phyloP scores from a whole-genome alignment of 1,140 invertebrate species.

The Phthorimaea operculella region DNA sequence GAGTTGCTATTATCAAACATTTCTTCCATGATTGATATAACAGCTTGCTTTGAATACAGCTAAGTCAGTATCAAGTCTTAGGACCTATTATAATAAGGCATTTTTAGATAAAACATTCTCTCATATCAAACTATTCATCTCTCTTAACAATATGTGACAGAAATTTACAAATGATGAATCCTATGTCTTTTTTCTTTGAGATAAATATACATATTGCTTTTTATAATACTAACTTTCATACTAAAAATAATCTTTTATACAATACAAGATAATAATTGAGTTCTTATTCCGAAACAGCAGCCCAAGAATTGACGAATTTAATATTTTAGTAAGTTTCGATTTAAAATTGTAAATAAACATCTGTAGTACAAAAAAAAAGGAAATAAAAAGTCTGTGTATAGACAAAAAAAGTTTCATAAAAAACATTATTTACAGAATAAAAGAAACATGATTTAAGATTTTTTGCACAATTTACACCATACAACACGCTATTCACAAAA shows the following conservation, averaged over 20 bases:
- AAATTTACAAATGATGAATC: constrained; percentile 48
- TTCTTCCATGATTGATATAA: constrained; percentile 44
- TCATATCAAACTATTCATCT: constrained; percentile 65
- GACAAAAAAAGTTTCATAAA: constrained; percentile 2
- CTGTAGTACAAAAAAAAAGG: neutral
- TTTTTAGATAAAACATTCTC: constrained; percentile 64
- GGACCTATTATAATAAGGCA: constrained; percentile 63
- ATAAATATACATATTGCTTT: constrained; percentile 59
- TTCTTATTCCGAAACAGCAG: constrained; percentile 45
- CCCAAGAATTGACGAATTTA: constrained; percentile 54
- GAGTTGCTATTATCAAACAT: constrained; percentile 54
- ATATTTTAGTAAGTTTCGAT: neutral
- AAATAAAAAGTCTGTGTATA: neutral
- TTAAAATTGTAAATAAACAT: neutral
- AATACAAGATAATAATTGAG: constrained; percentile 51
- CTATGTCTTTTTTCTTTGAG: constrained; percentile 40
- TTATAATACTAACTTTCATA: constrained; percentile 46
- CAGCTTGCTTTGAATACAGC: constrained; percentile 44
- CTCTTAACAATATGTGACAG: constrained; percentile 62
- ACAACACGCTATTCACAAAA: constrained; percentile 18
- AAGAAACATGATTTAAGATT: neutral
- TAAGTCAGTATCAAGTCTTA: constrained; percentile 67
- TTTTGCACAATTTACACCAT: constrained; percentile 3
- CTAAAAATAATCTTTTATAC: constrained; percentile 45
- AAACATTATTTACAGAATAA: neutral